Evolutionary conservation across 2,797 vertebrate species (phyloP), one percentile per base, ranked within the genome.

Genomic region (Poeciliopsis paucimaculata): DNA sequence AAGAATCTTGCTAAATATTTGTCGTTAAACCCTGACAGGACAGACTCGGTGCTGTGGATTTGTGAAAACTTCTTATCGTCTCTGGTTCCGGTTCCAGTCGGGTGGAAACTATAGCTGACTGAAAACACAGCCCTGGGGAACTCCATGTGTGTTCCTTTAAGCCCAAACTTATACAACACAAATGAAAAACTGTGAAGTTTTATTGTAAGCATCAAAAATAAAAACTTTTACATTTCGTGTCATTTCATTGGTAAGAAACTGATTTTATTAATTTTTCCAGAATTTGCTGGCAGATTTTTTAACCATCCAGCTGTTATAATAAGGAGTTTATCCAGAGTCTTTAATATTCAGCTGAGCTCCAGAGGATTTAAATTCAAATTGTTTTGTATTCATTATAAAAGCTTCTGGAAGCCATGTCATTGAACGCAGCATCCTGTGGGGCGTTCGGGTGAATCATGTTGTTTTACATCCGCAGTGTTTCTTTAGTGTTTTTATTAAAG

Each of bases 401-500:
- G 9, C 45, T n/a, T 9, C 7, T 5, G 12, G 31, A 18, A 11
- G 1, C 4, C 13, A 36, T 23, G 49, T 31, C 72, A 57, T 55
- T 23, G 5, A 6, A 0, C 55, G 77, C 77, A 49, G 51, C 31
- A 72, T 3, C 23, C 26, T 64, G n/a, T 81, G 72, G 78, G 75
- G 79, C 36, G 55, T 76, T n/a, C n/a, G 64, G 74, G 55, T 28
- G 28, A 46, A 34, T 15, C 5, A 9, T 46, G 26, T 47, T 46
- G 41, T 26, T n/a, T 15, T 34, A 34, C 11, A 20, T 66, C 13
- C 47, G 23, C 43, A 31, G 16, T 34, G 39, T 31, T 7, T 57
- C 13, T 28, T 8, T 68, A 81, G 47, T 36, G 72, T 64, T 49
- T 31, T 81, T 46, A 72, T 75, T 73, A 53, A 72, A 82, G 72